phyloP scores from a whole-genome alignment of 2,113 vertebrate species.

The Rhea americana region DNA sequence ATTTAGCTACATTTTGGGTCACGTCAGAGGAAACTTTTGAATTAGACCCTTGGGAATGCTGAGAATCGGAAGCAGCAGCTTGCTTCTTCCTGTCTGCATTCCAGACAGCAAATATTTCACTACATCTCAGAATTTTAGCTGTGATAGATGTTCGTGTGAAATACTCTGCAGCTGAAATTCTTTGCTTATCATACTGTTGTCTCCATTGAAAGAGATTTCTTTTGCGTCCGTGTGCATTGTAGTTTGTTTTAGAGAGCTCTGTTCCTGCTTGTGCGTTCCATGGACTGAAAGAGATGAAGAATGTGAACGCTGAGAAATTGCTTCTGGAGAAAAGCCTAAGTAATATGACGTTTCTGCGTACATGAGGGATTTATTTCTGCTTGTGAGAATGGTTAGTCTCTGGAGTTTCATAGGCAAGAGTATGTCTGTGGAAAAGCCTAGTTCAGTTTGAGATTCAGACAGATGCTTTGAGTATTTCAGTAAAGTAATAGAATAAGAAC shows the following conservation, averaged over 20 bases:
- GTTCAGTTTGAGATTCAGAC: not conserved
- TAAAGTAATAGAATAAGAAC: not conserved
- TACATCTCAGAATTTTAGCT: conserved; percentile 17
- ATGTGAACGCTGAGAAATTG: not conserved
- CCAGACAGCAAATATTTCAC: conserved; percentile 35
- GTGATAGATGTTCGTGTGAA: conserved; percentile 20
- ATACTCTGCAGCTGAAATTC: conserved; percentile 25
- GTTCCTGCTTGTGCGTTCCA: not conserved
- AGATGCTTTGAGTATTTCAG: not conserved
- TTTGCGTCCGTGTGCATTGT: not conserved
- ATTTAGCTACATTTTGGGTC: not conserved
- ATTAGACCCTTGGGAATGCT: conserved; percentile 58
- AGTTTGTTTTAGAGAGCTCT: not conserved
- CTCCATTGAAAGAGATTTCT: not conserved
- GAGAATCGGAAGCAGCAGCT: conserved; percentile 36
- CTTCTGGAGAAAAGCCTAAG: not conserved
- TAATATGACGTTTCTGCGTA: rapidly evolving
- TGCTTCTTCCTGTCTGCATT: conserved; percentile 36
- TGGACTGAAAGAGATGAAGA: not conserved
- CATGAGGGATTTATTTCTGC: not conserved
- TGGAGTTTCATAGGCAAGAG: not conserved
- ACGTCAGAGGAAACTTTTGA: not conserved
- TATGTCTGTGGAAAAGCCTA: not conserved
- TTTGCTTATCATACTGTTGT: not conserved
- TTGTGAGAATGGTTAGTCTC: not conserved